A percentile compares a stretch with the other conserved stretches of the same genome.
Conservation (phyloP, 1,140 invertebrate genomes). For the Ostrea edulis region DNA sequence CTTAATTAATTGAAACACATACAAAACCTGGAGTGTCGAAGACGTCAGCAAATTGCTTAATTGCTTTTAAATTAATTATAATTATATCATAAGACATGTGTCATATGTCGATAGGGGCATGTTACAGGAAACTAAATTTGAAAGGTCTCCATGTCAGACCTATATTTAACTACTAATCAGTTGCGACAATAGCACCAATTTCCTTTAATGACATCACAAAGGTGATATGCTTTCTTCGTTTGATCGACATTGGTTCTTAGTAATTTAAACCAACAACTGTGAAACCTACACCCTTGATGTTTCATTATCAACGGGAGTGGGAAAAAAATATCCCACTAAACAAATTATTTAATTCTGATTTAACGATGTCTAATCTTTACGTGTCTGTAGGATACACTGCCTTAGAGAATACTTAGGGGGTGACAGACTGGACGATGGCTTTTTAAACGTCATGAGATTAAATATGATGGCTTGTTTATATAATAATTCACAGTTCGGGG, state of each 20-base stretch:
- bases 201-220: slow-evolving; percentile 25
- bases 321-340: background rate
- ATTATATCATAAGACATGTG: slow-evolving; percentile 16
- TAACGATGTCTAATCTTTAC: background rate
- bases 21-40: background rate
- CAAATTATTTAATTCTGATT: background rate
- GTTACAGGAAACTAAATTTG: background rate
- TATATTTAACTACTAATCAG: slow-evolving; percentile 18
- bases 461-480: too few species aligned
- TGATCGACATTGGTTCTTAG: background rate
- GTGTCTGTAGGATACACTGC: background rate
- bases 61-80: slow-evolving; percentile 23
- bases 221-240: background rate
- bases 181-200: background rate
- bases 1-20: background rate
- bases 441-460: background rate
- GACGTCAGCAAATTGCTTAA: background rate
- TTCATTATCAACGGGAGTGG: background rate
- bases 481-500: too few species aligned
- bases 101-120: background rate
- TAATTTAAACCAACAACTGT: slow-evolving; percentile 11
- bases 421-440: background rate
- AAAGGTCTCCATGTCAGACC: background rate
- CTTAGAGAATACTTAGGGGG: background rate
- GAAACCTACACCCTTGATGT: background rate